These are phyloP conservation scores for Epiblema foenella DNA, from an alignment of 2,888 invertebrate genomes.

Conservation along the genomic window DNA sequence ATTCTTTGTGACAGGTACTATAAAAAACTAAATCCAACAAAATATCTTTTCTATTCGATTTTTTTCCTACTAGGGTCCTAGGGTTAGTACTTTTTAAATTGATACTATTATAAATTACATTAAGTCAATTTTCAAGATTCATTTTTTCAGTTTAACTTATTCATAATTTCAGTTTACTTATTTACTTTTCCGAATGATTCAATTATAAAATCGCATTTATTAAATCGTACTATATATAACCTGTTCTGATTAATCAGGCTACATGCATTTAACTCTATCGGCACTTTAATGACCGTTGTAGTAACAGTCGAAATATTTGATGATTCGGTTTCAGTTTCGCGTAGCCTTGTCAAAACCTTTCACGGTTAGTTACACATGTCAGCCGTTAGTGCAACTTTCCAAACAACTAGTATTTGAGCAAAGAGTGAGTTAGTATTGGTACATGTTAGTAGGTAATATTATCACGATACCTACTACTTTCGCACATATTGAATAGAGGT, in stretches of 20 bases:
- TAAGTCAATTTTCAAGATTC: not conserved
- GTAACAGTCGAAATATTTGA: slow-evolving; percentile 49
- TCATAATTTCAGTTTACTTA: too few relatives aligned
- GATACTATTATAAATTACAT: not conserved
- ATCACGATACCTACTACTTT: not conserved
- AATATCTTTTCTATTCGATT: too few relatives aligned
- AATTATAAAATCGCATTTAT: not conserved
- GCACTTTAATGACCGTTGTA: slow-evolving; percentile 13
- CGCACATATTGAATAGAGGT: not conserved
- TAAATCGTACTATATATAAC: not conserved
- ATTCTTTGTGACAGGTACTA: not conserved
- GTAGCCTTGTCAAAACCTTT: slow-evolving; percentile 51
- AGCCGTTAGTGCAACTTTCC: slow-evolving; percentile 14
- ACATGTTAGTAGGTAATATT: not conserved
- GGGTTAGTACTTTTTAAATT: not conserved
- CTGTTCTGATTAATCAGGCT: not conserved
- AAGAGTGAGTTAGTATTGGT: not conserved
- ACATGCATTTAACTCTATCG: slow-evolving; percentile 4
- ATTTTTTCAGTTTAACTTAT: not conserved
- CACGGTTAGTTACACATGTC: slow-evolving; percentile 39
- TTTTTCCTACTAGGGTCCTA: not conserved
- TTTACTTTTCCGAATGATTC: too few relatives aligned
- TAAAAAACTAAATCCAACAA: not conserved
- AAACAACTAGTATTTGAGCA: not conserved
- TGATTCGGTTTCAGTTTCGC: slow-evolving; percentile 54